Conservation (phyloP, 2,797 vertebrate species). For the Melanotaenia nigrans region DNA sequence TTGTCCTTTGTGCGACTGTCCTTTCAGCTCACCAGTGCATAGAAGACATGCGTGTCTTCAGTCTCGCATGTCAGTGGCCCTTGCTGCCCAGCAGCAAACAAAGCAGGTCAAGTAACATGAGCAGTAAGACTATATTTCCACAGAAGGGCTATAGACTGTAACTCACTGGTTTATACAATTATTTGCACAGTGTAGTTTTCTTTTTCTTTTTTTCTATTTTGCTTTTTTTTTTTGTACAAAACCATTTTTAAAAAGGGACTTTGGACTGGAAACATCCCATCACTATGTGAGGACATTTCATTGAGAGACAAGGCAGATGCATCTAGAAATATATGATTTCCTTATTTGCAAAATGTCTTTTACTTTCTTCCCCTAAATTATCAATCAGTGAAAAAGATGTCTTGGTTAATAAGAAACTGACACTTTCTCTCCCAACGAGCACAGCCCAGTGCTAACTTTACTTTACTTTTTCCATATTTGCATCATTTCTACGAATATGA, state of each 20-base stretch:
- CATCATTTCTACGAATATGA: background rate
- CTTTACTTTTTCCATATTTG: background rate
- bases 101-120: constrained; percentile 19
- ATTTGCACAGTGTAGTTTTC: background rate
- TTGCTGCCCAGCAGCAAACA: constrained; percentile 18
- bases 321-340: background rate
- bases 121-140: constrained; percentile 10
- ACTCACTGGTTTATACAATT: background rate
- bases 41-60: constrained; percentile 29
- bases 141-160: background rate
- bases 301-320: background rate
- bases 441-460: background rate
- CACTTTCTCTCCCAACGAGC: background rate
- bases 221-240: background rate
- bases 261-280: background rate
- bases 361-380: background rate
- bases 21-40: constrained; percentile 33
- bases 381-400: background rate
- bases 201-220: background rate
- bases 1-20: constrained; percentile 32
- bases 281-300: background rate
- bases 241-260: background rate
- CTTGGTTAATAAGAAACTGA: background rate
- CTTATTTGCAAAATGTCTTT: background rate
- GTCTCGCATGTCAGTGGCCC: constrained; percentile 41